Base-by-base conservation (phyloP, 2,113 vertebrate species). In the Nesoenas mayeri region DNA sequence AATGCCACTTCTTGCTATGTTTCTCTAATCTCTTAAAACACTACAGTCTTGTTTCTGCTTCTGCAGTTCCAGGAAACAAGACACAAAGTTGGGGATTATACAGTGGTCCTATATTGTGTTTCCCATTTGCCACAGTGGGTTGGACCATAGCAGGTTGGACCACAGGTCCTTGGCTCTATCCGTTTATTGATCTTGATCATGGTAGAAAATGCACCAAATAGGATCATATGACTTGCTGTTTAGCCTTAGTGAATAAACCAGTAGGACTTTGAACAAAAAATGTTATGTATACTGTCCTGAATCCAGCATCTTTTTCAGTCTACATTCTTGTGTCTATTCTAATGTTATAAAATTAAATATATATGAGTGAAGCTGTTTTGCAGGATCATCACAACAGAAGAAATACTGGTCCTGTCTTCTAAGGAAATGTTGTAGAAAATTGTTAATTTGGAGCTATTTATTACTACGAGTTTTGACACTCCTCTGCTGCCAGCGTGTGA, bases 371-470 rank as follows among this genome's bases (percentile, higher is more conserved):
- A 97, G 64, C 91, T 97, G 94, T 97, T 96, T 94, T 94, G 79
- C 94, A 97, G 90, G 95, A 97, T 97, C 95, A 67, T 92, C 73
- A 53, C 91, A 83, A 80, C 79, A 91, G 64, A 81, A 89, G 56
- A 78, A 95, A 91, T 94, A 84, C 72, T 80, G 91, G 73, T 96
- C 89, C 96, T 97, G 66, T 97, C 97, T 95, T 97, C 92, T 97
- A 95, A 97, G 93, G 93, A 96, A 94, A 96, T 91, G 94, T 95
- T 97, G 92, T 98, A 98, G 97, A 97, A 97, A 98, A 94, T 95
- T 97, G 91, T 97, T 97, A 58, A 98, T 98, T 98, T 98, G 97
- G 89, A 96, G 66, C 79, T 98, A 98, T 98, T 98, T 98, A 98
- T 98, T 98, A 96, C 91, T 97, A 86, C 18, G 69, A 93, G 50